These are phyloP conservation scores for Lepilemur septentrionalis DNA, from an alignment of 2,797 vertebrate species.

Conservation along the genomic window DNA sequence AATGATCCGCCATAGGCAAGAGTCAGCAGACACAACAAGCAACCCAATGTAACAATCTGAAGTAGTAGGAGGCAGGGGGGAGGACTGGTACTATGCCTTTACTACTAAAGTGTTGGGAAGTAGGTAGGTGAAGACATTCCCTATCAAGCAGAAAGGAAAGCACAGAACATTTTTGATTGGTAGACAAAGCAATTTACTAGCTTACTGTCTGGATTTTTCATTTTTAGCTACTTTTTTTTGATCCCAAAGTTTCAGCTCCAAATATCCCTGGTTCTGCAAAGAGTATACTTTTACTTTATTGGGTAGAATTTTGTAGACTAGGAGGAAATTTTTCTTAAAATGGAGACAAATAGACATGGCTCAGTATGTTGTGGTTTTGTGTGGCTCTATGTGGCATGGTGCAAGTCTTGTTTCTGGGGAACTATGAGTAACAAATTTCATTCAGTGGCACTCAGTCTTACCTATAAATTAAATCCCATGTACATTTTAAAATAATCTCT, in stretches of 20 bases:
- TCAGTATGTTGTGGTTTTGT: not conserved
- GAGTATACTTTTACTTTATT: not conserved
- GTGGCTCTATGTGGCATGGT: not conserved
- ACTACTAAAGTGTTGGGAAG: not conserved
- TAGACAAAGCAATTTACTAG: not conserved
- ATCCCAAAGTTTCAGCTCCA: not conserved
- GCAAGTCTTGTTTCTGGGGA: not conserved
- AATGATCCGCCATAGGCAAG: not conserved
- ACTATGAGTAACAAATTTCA: not conserved
- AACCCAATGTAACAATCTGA: not conserved
- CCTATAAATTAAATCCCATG: not conserved
- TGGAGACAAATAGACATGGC: not conserved
- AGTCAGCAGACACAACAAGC: not conserved
- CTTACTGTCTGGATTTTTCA: not conserved
- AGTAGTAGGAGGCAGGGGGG: not conserved
- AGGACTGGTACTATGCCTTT: not conserved
- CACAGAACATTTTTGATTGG: not conserved
- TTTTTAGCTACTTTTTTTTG: not conserved
- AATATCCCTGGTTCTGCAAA: not conserved
- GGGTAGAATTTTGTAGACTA: constrained; percentile 14
- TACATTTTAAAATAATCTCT: not conserved
- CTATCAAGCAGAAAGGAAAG: not conserved
- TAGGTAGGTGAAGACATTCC: not conserved
- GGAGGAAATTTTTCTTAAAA: constrained; percentile 23
- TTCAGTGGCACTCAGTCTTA: not conserved